A percentile compares a stretch with the other conserved stretches of the same genome.
These are phyloP conservation scores for Anarhynchus alexandrinus DNA, from an alignment of 2,113 vertebrate genomes.

Conservation along the genomic window DNA sequence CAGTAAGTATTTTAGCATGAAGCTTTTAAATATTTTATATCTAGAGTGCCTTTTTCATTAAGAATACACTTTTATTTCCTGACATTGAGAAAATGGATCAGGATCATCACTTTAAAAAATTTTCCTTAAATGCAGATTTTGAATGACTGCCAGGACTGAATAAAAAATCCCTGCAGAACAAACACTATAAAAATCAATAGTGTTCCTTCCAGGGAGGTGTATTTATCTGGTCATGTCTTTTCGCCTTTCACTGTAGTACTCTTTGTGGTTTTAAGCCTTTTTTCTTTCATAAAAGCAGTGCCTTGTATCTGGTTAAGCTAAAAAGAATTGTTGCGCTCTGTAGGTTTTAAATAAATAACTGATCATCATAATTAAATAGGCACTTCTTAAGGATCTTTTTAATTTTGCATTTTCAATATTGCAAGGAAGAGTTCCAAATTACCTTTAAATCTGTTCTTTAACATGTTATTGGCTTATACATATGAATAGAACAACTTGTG, in stretches of 20 bases:
- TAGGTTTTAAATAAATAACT: background rate
- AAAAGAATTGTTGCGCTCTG: background rate
- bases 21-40: conserved; percentile 48
- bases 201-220: background rate
- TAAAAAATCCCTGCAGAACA: conserved; percentile 43
- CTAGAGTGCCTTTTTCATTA: conserved; percentile 54
- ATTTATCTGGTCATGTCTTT: conserved; percentile 26
- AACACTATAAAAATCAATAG: conserved; percentile 47
- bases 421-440: background rate
- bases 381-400: background rate
- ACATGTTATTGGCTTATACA: background rate
- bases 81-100: conserved; percentile 39
- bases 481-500: background rate
- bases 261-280: background rate
- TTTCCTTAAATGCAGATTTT: conserved; percentile 51
- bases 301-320: background rate
- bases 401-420: background rate
- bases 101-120: conserved; percentile 20
- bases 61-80: conserved; percentile 10
- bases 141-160: conserved; percentile 21
- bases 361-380: background rate
- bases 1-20: background rate
- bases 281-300: background rate
- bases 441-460: background rate
- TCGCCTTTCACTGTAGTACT: background rate